Base-by-base conservation (phyloP, 1,140 invertebrate species). In the Aphelinus atriplicis region DNA sequence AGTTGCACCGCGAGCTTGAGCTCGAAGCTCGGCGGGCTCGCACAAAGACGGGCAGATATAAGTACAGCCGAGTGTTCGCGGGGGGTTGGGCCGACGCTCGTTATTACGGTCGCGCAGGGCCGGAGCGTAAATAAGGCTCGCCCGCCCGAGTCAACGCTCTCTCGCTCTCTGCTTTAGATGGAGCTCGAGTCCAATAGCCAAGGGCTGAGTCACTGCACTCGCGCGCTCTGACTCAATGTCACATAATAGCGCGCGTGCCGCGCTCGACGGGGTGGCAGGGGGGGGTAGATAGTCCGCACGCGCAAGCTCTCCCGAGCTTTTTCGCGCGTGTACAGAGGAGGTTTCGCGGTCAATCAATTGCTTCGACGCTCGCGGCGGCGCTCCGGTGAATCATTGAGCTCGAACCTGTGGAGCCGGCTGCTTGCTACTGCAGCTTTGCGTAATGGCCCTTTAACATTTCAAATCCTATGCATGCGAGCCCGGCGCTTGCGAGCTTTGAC, bases 141-240 rank as follows among this genome's bases (percentile, higher is more conserved):
- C 26, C 26, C 26, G 26, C 26, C 26, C 26, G 61, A 63, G 61
- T 46, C 61, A 47, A 46, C 43, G 61, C 26, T 63, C 61, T 6
- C 61, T 46, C 26, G 10, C 5, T 5, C 53, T 55, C 5, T 55
- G 53, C 53, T 5, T 5, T 10, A 55, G 10, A 55, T 26, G 26
- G 26, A 26, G 26, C 26, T 26, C 26, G 26, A 26, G 26, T 26
- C 26, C 26, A 6, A 53, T 53, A 53, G 51, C 51, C 51, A 53
- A 53, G 6, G 2, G 3, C 4, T 4, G 50, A 73, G 72, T 62
- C 63, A 66, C 46, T 46, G 55, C 50, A 53, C 63, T 51, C 63
- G 50, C n/a, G 53, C 3, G 55, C 47, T 77, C 53, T 84, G 84
- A 84, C 82, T 84, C 82, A 83, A 83, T 83, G 78, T 77, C 77